Base-by-base conservation (phyloP, 2,888 invertebrate genomes). In the Apantesis nais region DNA sequence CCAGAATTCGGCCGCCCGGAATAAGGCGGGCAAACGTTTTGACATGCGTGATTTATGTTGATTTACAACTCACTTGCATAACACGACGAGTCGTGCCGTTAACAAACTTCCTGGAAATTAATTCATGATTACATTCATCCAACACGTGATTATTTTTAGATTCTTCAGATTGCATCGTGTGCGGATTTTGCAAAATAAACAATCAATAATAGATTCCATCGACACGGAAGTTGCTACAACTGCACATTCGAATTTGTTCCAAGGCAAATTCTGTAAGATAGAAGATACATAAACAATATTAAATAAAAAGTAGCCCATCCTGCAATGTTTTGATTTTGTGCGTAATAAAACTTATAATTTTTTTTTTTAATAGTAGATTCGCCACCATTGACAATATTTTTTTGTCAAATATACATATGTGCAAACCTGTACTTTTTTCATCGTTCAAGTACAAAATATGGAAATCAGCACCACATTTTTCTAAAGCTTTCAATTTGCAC, bases 1-100 rank as follows among this genome's bases (percentile, higher is more conserved):
- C 58, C 44, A 34, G 31, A 58, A 25, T 29, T 34, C 52, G 29
- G 14, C 55, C 37, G 58, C 70, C 77, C 74, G 76, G 76, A 77
- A 81, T 81, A 81, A 74, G 77, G 71, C 86, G 74, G 70, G 76
- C 76, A 81, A 86, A 86, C 83, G 83, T 88, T 88, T 81, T 87
- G 88, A 88, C 88, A 83, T 71, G 82, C 67, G 70, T 81, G 85
- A 87, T 87, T 85, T 88, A 87, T 83, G 81, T 78, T 83, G 80
- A 81, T 85, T 81, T 80, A 84, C 81, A 81, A 72, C 81, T 83
- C 82, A 85, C 80, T 84, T 81, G 80, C 78, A 76, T 74, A 83
- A 78, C 78, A 79, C 77, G 78, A 75, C 79, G 78, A 74, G 72
- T 75, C 73, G 72, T 71, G 61, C 62, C 52, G 62, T 78, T 79